Evolutionary conservation across 2,797 vertebrate species (phyloP).

Genomic region (Clarias laeviceps): DNA sequence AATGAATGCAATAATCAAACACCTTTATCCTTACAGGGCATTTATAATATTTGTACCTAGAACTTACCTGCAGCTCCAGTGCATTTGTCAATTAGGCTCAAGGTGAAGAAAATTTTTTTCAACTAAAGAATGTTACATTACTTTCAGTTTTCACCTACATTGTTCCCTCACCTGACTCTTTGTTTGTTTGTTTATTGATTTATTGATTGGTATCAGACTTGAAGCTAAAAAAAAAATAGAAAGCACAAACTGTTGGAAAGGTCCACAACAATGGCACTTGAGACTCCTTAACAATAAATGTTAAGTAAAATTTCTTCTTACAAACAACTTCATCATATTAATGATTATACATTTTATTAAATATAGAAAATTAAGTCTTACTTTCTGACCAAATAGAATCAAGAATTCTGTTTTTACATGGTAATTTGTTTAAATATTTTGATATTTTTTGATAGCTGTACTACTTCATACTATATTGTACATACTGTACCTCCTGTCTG

Average conservation of each 20-base stretch:
- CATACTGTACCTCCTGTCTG: background rate
- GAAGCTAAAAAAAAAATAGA: background rate
- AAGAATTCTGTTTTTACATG: background rate
- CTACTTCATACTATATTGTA: background rate
- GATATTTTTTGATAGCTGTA: background rate
- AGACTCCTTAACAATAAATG: background rate
- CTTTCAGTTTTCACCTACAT: too few relatives aligned
- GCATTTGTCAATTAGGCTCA: too few relatives aligned
- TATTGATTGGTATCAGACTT: background rate
- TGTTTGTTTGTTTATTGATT: background rate
- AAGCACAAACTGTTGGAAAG: background rate
- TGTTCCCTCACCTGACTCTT: background rate
- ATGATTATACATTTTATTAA: background rate
- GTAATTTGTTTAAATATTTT: background rate
- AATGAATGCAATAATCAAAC: too few relatives aligned
- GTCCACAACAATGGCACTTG: too few relatives aligned
- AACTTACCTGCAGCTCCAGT: too few relatives aligned
- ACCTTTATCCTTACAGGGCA: too few relatives aligned
- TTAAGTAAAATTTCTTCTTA: background rate
- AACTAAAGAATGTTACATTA: too few relatives aligned
- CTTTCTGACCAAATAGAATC: background rate
- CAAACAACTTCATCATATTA: background rate
- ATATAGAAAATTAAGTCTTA: background rate
- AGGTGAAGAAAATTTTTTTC: too few relatives aligned
- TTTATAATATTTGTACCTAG: too few relatives aligned